These are phyloP conservation scores for Saccopteryx bilineata DNA, from an alignment of 2,113 vertebrate genomes.

Conservation along the genomic window DNA sequence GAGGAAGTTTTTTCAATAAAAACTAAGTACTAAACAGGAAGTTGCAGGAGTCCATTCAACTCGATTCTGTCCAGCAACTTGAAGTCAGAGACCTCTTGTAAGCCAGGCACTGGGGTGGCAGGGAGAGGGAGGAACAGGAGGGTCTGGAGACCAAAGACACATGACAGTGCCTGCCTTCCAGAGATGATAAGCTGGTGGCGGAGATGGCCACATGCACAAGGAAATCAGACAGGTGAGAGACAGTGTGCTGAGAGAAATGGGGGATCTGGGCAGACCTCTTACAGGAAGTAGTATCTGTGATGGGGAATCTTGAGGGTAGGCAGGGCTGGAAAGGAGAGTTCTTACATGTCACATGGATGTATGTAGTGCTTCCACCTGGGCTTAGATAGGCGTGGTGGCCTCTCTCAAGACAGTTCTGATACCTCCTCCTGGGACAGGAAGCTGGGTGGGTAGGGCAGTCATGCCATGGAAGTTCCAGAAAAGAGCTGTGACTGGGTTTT, in stretches of 20 bases:
- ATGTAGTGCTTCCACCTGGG: rapidly evolving
- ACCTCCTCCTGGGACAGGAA: not conserved
- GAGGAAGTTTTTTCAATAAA: constrained; percentile 31
- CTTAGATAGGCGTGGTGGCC: not conserved
- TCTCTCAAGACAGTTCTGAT: not conserved
- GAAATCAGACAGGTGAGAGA: not conserved
- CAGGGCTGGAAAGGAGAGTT: not conserved
- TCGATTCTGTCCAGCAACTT: not conserved
- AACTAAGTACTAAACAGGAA: not conserved
- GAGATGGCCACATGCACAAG: not conserved
- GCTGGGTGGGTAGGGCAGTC: not conserved
- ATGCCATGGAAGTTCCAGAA: not conserved
- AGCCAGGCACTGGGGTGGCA: not conserved
- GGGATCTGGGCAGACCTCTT: not conserved
- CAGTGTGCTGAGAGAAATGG: not conserved
- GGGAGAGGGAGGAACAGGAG: not conserved
- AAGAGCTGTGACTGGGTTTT: not conserved
- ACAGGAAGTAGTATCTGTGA: not conserved
- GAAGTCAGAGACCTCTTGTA: not conserved
- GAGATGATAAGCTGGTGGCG: too few species aligned
- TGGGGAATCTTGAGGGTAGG: not conserved
- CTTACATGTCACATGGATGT: not conserved
- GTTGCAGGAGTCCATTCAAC: not conserved
- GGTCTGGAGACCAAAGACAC: not conserved
- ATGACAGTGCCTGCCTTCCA: not conserved